These are phyloP conservation scores for Atta cephalotes DNA, from an alignment of 1,140 invertebrate genomes.

Conservation along the genomic window DNA sequence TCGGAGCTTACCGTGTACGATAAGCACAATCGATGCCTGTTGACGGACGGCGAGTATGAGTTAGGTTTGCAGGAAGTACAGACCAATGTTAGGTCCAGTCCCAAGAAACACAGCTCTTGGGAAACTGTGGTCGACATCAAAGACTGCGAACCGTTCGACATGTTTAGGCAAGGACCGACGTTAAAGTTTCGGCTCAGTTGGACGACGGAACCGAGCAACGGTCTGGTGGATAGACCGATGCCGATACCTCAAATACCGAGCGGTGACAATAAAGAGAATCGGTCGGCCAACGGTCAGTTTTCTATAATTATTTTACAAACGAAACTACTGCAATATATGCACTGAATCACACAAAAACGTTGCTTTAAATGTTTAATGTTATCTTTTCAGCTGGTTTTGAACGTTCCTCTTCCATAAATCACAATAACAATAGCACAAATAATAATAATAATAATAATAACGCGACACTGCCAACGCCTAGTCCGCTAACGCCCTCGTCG, in stretches of 20 bases:
- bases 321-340: neutral
- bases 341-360: neutral
- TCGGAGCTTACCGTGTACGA: constrained; percentile 96
- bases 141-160: constrained; percentile 89
- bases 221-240: constrained; percentile 89
- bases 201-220: constrained; percentile 91
- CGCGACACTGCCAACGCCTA: constrained; percentile 81
- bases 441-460: constrained; percentile 84
- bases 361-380: constrained; percentile 9
- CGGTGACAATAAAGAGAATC: constrained; percentile 88
- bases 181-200: constrained; percentile 94
- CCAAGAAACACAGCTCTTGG: constrained; percentile 92
- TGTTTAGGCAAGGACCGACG: constrained; percentile 91
- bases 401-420: constrained; percentile 79
- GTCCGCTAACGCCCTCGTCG: constrained; percentile 80
- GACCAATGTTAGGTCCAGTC: constrained; percentile 87
- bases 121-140: constrained; percentile 92
- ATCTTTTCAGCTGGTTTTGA: constrained; percentile 80
- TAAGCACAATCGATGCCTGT: constrained; percentile 94
- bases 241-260: constrained; percentile 86
- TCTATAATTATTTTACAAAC: neutral
- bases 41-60: constrained; percentile 96
- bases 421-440: constrained; percentile 80
- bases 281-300: constrained; percentile 85
- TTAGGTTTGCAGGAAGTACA: constrained; percentile 92